Evolutionary conservation across 1,140 invertebrate species (phyloP).

Genomic region (Drosophila busckii): DNA sequence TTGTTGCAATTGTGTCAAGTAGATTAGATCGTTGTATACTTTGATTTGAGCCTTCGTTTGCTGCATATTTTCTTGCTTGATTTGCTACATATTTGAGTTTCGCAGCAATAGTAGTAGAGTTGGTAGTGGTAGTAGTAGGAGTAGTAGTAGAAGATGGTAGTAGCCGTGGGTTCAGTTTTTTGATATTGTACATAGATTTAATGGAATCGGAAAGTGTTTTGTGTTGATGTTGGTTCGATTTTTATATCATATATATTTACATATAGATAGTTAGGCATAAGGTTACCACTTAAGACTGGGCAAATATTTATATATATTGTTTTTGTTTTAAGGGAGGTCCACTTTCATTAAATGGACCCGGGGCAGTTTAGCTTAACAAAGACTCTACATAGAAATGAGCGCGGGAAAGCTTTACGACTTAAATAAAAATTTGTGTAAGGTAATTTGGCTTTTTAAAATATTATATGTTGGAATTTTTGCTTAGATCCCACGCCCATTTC

Average conservation of each 20-base stretch:
- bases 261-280: slow-evolving; percentile 19
- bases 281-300: slow-evolving; percentile 18
- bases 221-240: slow-evolving; percentile 26
- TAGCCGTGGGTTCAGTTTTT: slow-evolving; percentile 19
- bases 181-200: slow-evolving; percentile 39
- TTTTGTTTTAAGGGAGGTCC: no score
- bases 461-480: no score
- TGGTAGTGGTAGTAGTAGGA: slow-evolving; percentile 4
- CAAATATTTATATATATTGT: no score
- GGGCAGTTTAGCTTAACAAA: no score
- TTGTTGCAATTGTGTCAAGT: slow-evolving; percentile 73
- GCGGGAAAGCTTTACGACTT: no score
- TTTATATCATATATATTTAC: slow-evolving; percentile 26
- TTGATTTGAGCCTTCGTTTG: slow-evolving; percentile 66
- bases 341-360: no score
- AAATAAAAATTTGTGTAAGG: no score
- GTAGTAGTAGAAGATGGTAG: slow-evolving; percentile 12
- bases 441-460: no score
- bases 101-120: slow-evolving; percentile 7
- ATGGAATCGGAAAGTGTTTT: slow-evolving; percentile 64
- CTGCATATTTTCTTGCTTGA: slow-evolving; percentile 72
- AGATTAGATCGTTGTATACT: slow-evolving; percentile 73
- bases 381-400: no score
- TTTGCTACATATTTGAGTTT: slow-evolving; percentile 59
- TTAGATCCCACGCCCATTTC: no score